phyloP scores from a whole-genome alignment of 2,888 invertebrate genomes.

The Zootermopsis nevadensis region DNA sequence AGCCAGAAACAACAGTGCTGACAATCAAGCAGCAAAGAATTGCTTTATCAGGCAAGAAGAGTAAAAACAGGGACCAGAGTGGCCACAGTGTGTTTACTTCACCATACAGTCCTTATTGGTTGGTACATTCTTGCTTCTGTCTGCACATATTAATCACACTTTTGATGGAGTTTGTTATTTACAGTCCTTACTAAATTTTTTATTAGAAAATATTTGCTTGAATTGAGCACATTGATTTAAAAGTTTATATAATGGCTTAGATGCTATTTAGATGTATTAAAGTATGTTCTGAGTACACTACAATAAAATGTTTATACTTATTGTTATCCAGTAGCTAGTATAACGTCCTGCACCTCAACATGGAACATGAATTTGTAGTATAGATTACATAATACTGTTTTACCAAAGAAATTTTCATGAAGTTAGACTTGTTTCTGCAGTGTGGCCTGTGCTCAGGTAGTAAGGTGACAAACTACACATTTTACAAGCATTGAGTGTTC shows the following conservation, averaged over 20 bases:
- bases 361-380: too few species aligned
- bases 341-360: too few species aligned
- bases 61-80: background rate
- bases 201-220: background rate
- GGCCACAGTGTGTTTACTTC: slow-evolving; percentile 1
- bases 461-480: too few species aligned
- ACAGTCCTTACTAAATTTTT: background rate
- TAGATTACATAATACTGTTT: too few species aligned
- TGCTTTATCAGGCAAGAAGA: background rate
- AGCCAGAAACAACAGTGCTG: background rate
- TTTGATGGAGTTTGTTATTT: background rate
- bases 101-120: slow-evolving; percentile 25
- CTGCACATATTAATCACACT: background rate
- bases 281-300: too few species aligned
- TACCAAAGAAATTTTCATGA: too few species aligned
- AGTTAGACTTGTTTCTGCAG: too few species aligned
- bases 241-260: background rate
- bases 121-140: background rate
- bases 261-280: background rate
- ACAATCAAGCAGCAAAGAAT: background rate
- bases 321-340: too few species aligned
- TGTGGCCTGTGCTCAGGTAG: too few species aligned
- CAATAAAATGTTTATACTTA: too few species aligned
- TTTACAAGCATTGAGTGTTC: too few species aligned
- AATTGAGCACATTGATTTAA: background rate